Base-by-base conservation (phyloP, 1,140 invertebrate genomes). In the Trypoxylus dichotomus region DNA sequence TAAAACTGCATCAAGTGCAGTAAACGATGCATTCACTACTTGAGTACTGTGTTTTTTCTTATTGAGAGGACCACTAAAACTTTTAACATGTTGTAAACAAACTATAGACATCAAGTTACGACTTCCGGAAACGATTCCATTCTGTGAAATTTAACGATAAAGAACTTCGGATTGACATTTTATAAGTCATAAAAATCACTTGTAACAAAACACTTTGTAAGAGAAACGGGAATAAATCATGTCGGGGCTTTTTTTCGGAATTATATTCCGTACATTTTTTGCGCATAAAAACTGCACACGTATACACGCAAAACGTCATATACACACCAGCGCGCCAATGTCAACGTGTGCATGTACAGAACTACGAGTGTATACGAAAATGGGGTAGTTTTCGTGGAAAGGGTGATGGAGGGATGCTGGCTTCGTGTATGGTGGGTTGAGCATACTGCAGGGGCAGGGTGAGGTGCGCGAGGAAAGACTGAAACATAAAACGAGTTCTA, bases 401-500 rank as follows among this genome's bases (percentile, higher is more conserved):
- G 47, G 47, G 47, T 54, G 47, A 54, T 13, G 60, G 0, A 68
- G 27, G 60, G 60, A 68, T 68, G 60, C 60, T 68, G 60, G 60
- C 8, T 29, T 1, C 19, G 60, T 27, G 60, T 68, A 25, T 25
- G 60, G 60, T 19, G 60, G 60, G 60, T 68, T 68, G 32, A 74
- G 72, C 72, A 21, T 74, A n/a, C 41, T 24, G 5, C n/a, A 43
- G 19, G 76, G 29, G 42, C 27, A 54, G 10, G 63, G 58, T 27
- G 78, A 54, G 76, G 60, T 37, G 74, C 72, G 24, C 41, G 24
- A 77, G 74, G 72, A 41, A 79, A 77, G 77, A 76, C 58, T 80
- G 84, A 85, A 85, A 85, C 83, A 84, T 86, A 85, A 86, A 85
- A 85, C 85, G 83, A 83, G 82, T 81, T 84, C 84, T 86, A 86